Evolutionary conservation across 1,140 invertebrate genomes (phyloP), one percentile per base, ranked within the genome.

Genomic region (Drosophila pachea): DNA sequence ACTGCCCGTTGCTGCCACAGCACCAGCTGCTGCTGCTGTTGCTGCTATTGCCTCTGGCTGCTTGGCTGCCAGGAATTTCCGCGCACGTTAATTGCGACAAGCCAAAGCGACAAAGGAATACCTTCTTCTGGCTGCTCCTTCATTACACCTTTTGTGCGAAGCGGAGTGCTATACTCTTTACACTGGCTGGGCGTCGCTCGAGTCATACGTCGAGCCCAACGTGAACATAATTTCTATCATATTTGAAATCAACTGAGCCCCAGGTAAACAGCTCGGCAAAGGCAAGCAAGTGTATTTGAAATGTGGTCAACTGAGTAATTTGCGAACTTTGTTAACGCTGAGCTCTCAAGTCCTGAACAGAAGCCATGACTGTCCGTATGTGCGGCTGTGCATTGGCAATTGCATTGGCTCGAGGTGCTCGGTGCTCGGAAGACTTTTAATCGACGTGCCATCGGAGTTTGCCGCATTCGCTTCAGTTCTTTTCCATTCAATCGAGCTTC

Each of bases 61-160:
- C 69, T 53, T 52, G 64, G 29, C 64, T 81, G 81, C 47, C 81
- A 86, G 81, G 81, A 86, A 84, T 84, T 84, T 84, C 81, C 81
- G 81, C 76, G 76, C 63, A 81, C 81, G 81, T 86, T 86, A 86
- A 86, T 86, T 86, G 81, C 81, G 81, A 86, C 81, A 81, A 81
- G 82, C 81, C 50, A 78, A 56, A 73, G 61, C 72, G 59, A 60
- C 66, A 79, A 74, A 83, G 78, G 68, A 86, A 79, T 83, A 65
- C 66, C 79, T 70, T 67, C 52, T 76, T 53, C 47, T 73, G 66
- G 49, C 59, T 59, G 60, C 67, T 65, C 60, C 66, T 65, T 73
- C 71, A 70, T 73, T 73, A 61, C 70, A 68, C 69, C 38, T 58
- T 53, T 68, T 69, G 29, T 73, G 40, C 50, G 47, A 22, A 7